phyloP scores from a whole-genome alignment of 2,113 vertebrate species.

The Tenrec ecaudatus region DNA sequence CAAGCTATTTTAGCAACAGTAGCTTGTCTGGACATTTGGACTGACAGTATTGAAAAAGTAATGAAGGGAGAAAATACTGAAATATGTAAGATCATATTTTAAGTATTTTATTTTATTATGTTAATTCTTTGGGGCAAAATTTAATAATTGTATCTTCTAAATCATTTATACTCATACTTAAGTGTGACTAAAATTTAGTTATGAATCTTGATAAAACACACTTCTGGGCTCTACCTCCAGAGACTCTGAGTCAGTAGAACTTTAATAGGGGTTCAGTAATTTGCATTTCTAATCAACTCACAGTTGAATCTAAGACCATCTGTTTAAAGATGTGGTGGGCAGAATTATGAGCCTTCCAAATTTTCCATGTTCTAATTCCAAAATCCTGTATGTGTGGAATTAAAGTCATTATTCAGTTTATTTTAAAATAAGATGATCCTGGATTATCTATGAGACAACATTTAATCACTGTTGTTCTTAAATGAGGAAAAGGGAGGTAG shows the following conservation, averaged over 20 bases:
- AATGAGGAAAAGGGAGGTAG: neutral
- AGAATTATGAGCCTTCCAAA: neutral
- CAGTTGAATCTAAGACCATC: neutral
- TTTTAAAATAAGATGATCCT: neutral
- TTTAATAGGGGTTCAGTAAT: neutral
- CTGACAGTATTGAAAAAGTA: neutral
- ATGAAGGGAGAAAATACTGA: neutral
- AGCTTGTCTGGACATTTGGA: neutral
- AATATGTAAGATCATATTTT: neutral
- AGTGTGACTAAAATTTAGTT: neutral
- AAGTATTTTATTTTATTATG: neutral
- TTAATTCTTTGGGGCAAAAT: conserved; percentile 8
- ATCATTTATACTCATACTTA: neutral
- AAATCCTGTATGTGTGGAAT: neutral
- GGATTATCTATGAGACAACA: neutral
- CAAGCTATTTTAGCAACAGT: neutral
- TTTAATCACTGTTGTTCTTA: neutral
- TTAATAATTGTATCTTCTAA: neutral
- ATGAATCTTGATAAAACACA: neutral
- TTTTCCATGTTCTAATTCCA: neutral
- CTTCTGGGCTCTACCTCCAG: neutral
- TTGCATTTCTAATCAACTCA: neutral
- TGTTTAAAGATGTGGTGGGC: neutral
- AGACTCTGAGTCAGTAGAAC: neutral
- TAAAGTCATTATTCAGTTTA: neutral